Evolutionary conservation across 2,797 vertebrate genomes (phyloP).

Genomic region (Bradypodion ventrale): DNA sequence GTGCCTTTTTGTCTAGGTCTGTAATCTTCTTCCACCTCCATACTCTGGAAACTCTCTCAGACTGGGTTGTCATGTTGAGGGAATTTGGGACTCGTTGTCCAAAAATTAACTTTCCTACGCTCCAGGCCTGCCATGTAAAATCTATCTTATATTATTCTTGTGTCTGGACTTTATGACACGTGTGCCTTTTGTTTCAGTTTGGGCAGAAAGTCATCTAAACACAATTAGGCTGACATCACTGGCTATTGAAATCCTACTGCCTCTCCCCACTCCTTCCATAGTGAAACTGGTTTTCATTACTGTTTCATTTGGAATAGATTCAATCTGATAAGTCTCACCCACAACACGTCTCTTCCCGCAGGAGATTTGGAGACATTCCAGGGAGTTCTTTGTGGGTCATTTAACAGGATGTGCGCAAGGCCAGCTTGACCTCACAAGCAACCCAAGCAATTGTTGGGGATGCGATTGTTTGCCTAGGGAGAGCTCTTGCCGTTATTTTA

Average conservation of each 20-base stretch:
- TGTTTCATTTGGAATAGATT: conserved; percentile 49
- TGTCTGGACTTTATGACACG: conserved; percentile 59
- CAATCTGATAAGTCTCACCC: conserved; percentile 45
- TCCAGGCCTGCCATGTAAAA: conserved; percentile 29
- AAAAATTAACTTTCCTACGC: neutral
- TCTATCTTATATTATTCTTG: conserved; percentile 54
- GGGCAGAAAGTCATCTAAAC: conserved; percentile 59
- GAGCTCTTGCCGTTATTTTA: neutral
- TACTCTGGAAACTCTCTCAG: neutral
- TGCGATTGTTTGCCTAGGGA: conserved; percentile 30
- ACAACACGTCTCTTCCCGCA: conserved; percentile 31
- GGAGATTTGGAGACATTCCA: conserved; percentile 44
- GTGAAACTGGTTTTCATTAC: conserved; percentile 40
- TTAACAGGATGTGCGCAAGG: conserved; percentile 30
- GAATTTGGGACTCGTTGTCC: neutral
- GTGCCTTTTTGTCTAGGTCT: neutral
- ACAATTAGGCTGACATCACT: conserved; percentile 37
- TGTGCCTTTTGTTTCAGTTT: conserved; percentile 63
- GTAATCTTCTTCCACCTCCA: conserved; percentile 8
- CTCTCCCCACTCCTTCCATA: conserved; percentile 42
- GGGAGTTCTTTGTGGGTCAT: neutral
- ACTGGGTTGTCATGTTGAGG: neutral
- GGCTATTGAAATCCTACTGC: conserved; percentile 49
- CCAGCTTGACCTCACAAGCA: conserved; percentile 12
- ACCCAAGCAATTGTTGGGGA: conserved; percentile 12